Evolutionary conservation across 2,113 vertebrate genomes (phyloP).

Genomic region (Gymnocephalus cernua): DNA sequence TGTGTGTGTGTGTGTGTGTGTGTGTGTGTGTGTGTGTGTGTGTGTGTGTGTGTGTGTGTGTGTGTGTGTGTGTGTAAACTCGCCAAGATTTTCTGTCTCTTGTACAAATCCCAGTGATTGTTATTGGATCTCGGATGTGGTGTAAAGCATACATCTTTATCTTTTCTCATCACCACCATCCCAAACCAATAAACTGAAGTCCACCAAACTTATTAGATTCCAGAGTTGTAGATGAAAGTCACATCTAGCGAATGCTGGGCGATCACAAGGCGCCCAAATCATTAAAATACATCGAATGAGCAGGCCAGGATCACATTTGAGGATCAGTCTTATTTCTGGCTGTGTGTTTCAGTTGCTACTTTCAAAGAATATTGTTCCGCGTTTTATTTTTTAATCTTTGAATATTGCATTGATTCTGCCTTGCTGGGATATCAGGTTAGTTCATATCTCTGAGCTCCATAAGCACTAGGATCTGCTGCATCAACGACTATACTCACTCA

Average conservation of each 20-base stretch:
- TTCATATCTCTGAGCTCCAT: slow-evolving; percentile 30
- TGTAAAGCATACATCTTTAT: slow-evolving; percentile 26
- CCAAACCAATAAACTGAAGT: slow-evolving; percentile 36
- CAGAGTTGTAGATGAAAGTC: slow-evolving; percentile 23
- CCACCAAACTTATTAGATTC: slow-evolving; percentile 57
- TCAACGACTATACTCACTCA: slow-evolving; percentile 14
- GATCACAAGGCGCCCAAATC: slow-evolving; percentile 2
- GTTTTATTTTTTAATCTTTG: slow-evolving; percentile 8
- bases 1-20: slow-evolving; percentile 14
- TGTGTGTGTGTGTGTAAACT: slow-evolving; percentile 37
- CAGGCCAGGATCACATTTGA: not conserved
- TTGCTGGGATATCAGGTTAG: slow-evolving; percentile 20
- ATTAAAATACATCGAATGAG: slow-evolving; percentile 31
- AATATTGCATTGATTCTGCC: slow-evolving; percentile 25
- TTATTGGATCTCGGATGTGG: slow-evolving; percentile 55
- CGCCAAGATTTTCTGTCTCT: slow-evolving; percentile 53
- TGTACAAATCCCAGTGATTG: slow-evolving; percentile 54
- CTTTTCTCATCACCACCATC: slow-evolving; percentile 27
- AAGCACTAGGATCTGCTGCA: not conserved
- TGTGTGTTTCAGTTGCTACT: slow-evolving; percentile 3
- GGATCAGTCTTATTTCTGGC: slow-evolving; percentile 1
- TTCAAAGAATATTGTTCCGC: slow-evolving; percentile 10
- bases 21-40: slow-evolving; percentile 58
- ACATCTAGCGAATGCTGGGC: not conserved
- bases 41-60: slow-evolving; percentile 31